Conservation (phyloP, 2,888 invertebrate species). For the Andrena haemorrhoa region DNA sequence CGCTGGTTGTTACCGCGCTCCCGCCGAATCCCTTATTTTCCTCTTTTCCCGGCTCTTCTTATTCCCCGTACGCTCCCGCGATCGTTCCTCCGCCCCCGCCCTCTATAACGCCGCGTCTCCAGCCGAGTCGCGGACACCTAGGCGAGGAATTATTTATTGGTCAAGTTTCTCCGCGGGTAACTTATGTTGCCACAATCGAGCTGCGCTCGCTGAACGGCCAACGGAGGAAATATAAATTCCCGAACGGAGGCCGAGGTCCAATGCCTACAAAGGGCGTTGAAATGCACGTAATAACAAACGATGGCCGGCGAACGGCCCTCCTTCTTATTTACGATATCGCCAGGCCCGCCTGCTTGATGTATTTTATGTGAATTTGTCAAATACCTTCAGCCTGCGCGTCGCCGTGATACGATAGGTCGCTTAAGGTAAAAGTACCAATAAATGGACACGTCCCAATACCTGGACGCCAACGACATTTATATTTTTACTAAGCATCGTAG, state of each 20-base stretch:
- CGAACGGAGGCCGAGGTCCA: conserved; percentile 22
- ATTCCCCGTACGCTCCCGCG: conserved; percentile 41
- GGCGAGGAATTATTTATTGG: conserved; percentile 74
- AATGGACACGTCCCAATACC: too few relatives aligned
- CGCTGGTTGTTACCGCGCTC: conserved; percentile 41
- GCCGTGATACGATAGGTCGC: neutral
- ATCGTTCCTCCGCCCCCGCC: conserved; percentile 44
- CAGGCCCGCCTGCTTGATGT: neutral
- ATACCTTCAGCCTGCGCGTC: neutral
- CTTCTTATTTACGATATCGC: conserved; percentile 35
- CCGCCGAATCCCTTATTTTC: conserved; percentile 38
- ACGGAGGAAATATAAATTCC: conserved; percentile 53
- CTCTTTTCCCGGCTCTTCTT: conserved; percentile 48
- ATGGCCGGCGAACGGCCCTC: neutral
- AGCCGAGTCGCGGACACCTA: conserved; percentile 59
- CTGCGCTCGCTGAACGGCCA: conserved; percentile 44
- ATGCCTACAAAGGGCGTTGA: conserved; percentile 45
- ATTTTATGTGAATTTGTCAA: conserved; percentile 11
- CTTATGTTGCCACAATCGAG: conserved; percentile 68
- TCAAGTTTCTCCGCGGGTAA: conserved; percentile 71
- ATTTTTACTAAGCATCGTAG: too few relatives aligned
- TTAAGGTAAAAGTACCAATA: too few relatives aligned
- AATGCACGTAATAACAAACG: conserved; percentile 44
- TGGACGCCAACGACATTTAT: too few relatives aligned
- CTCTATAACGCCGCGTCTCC: conserved; percentile 38